A percentile compares a stretch with the other conserved stretches of the same genome.
phyloP scores from a whole-genome alignment of 2,797 vertebrate species.

The Pteropus rufus region DNA sequence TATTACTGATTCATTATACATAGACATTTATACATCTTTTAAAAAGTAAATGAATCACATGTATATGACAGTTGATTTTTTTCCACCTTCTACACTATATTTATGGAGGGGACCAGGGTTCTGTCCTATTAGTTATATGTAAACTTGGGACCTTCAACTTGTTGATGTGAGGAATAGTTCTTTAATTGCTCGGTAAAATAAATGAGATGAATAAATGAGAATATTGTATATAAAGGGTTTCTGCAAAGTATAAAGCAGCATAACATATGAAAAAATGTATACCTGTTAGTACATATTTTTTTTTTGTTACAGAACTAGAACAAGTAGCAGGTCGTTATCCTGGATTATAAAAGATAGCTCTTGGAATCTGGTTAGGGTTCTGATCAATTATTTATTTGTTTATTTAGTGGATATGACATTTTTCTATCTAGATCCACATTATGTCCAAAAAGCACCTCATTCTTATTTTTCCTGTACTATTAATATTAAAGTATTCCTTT shows the following conservation, averaged over 20 bases:
- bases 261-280: background rate
- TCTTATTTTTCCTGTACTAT: background rate
- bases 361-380: background rate
- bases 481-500: background rate
- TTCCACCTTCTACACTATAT: background rate
- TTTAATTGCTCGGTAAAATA: background rate
- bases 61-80: background rate
- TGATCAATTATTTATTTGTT: background rate
- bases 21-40: background rate
- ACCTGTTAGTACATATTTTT: background rate
- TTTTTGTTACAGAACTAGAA: background rate
- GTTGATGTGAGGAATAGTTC: background rate
- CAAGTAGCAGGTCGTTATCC: background rate
- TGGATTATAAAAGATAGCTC: background rate
- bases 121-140: background rate
- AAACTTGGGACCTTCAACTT: background rate
- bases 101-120: background rate
- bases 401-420: background rate
- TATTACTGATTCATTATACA: background rate
- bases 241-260: background rate
- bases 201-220: background rate
- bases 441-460: background rate
- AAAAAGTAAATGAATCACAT: background rate
- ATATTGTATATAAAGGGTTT: background rate
- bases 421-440: background rate